Evolutionary conservation across 2,888 invertebrate genomes (phyloP), one percentile per base, ranked within the genome.

Genomic region (Drosophila pseudotalamancana): DNA sequence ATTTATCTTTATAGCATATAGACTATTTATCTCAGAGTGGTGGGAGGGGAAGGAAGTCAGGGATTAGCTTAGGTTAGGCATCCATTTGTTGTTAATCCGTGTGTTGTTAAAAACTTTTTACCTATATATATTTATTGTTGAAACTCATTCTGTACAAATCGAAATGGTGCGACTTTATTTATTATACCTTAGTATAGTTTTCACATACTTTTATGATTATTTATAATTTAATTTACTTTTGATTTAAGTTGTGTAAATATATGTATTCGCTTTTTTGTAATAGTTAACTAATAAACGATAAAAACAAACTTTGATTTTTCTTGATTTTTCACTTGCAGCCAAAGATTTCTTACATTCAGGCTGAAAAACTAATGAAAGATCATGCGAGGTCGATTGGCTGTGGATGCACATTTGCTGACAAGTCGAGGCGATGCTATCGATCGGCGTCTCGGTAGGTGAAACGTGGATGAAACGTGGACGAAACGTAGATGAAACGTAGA

Each of bases 81-180:
- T 40, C 54, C 49, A 66, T 64, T 65, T 55, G 46, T 65, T 76
- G 72, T 70, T 81, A 65, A 45, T 43, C 55, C 35, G 48, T 54
- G 59, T 75, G 54, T 80, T 84, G 81, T 71, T 81, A 21, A 64
- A 45, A 69, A 18, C 4, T 50, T 66, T 31, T 31, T 27, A 46
- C 2, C 18, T 67, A 59, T 66, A 65, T 51, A n/a, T n/a, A 66
- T 66, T 67, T 46, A 4, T 69, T 57, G 70, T 70, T 70, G 54
- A 34, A 35, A 27, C 43, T 46, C 43, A 19, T 56, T 55, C 54
- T 78, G 76, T 73, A 79, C 56, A 81, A 48, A 81, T 83, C 67
- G 51, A 73, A 71, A 78, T 64, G 72, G 79, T 86, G 86, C 84
- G 78, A 71, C 77, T 37, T 59, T 46, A 55, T 19, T 45, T 39